Evolutionary conservation across 2,113 vertebrate species (phyloP), one percentile per base, ranked within the genome.

Genomic region (Hystrix brachyura): DNA sequence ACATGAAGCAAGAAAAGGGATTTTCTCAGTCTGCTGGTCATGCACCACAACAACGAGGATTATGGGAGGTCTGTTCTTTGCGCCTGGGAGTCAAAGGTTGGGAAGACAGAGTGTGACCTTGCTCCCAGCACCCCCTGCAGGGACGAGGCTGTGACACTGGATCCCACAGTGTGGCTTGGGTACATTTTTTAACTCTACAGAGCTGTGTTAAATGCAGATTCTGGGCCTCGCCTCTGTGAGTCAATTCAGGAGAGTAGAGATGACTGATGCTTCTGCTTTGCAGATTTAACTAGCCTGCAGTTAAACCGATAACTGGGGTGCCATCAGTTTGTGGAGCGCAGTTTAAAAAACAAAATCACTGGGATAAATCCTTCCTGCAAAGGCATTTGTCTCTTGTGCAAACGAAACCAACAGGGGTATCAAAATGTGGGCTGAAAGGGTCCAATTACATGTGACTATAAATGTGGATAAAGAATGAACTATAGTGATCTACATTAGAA

Each of bases 391-490:
- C 3, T 93, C 19, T 82, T 60, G 48, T 43, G 9, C 1, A 46
- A 80, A 7, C 51, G n/a, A 97, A 87, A 93, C 6, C 67, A 82
- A 62, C 1, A 79, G 7, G 46, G 5, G 6, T 64, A 76, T 46
- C 12, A 38, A 76, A 91, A 78, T 11, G 23, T 18, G 7, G 6
- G 5, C 2, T 17, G 0, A 0, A 19, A 23, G 15, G 5, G 9
- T 90, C 64, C 76, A 67, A 85, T 5, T 43, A 2, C n/a, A 19
- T 34, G 13, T 17, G n/a, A 48, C 46, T 48, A 74, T 69, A 27
- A 93, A 91, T 51, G 91, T 86, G n/a, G 79, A 90, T 27, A 59
- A 60, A 84, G 51, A 76, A 38, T 34, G 67, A 90, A 76, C 14
- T 5, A 34, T 14, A 67, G 29, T 84, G 19, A 86, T 43, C 62